These are phyloP conservation scores for Stercorarius parasiticus DNA, from an alignment of 2,113 vertebrate species.

Conservation along the genomic window DNA sequence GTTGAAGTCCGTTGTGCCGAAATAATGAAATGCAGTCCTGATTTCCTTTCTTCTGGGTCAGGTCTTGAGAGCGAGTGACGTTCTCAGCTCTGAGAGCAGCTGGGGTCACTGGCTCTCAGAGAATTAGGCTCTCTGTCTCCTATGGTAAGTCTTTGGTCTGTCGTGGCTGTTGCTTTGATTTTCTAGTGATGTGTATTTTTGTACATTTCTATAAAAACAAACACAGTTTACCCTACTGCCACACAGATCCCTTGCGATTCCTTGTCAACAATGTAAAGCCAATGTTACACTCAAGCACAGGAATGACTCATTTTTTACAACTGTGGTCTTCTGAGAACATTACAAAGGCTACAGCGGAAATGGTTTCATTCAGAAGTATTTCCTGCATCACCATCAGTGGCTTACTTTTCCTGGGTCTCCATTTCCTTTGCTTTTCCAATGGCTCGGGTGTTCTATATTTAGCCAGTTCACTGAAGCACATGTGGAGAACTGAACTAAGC, in stretches of 20 bases:
- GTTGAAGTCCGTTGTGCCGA: neutral
- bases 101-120: conserved; percentile 3
- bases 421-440: conserved; percentile 34
- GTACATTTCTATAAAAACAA: conserved; percentile 36
- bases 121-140: conserved; percentile 15
- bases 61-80: neutral
- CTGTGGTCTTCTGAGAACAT: conserved; percentile 45
- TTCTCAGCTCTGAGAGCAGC: conserved; percentile 28
- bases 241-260: neutral
- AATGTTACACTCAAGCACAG: neutral
- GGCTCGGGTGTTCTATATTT: conserved; percentile 64
- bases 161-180: conserved; percentile 48
- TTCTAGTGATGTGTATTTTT: conserved; percentile 45
- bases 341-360: conserved; percentile 42
- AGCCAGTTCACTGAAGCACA: conserved; percentile 24
- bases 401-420: conserved; percentile 46
- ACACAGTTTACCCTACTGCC: conserved; percentile 13
- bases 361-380: conserved; percentile 38
- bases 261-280: neutral
- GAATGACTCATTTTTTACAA: conserved; percentile 53
- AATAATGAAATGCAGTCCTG: conserved; percentile 24
- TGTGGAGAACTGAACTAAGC: conserved; percentile 20
- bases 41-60: conserved; percentile 31
- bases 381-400: conserved; percentile 30
- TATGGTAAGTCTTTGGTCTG: conserved; percentile 25